Evolutionary conservation across 1,140 invertebrate genomes (phyloP), one percentile per base, ranked within the genome.

Genomic region (Apis florea): DNA sequence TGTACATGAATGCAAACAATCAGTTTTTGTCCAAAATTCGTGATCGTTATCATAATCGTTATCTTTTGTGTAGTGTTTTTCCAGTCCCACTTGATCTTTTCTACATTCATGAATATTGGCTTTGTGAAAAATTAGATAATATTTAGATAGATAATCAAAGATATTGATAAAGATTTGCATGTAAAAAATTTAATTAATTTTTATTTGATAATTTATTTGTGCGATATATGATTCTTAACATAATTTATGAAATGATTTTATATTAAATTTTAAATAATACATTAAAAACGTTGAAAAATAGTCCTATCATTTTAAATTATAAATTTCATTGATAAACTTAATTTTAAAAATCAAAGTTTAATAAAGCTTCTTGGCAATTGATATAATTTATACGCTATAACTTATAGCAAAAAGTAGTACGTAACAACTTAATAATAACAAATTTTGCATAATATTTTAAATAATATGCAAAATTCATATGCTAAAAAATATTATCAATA

Each of bases 61-160:
- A 40, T 88, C 83, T 0, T 59, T 17, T 0, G 15, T 4, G 0
- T 61, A 6, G 89, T 76, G 0, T 79, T 81, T 24, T 66, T 82
- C 92, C 92, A 93, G 68, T 93, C 91, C 11, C 78, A 53, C 15
- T 87, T 82, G 8, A 92, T 81, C 5, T 87, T 73, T 19, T 87
- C n/a, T 21, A 93, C 90, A 91, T 6, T 40, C 75, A 1, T 82
- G 81, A 54, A 93, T 92, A 4, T 91, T 84, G 0, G 75, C 24
- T 12, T 81, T 82, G 21, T 79, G 85, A 0, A 79, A 63, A 5
- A 91, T 82, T 0, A 93, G 47, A 0, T 70, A 90, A 9, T 68
- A 86, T 93, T 93, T 0, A 83, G 15, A 5, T 85, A 88, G 71
- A 93, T 92, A 19, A 83, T 91, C 54, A 92, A 24, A 0, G 91